phyloP scores from a whole-genome alignment of 2,113 vertebrate species.

The Hoplias malabaricus region DNA sequence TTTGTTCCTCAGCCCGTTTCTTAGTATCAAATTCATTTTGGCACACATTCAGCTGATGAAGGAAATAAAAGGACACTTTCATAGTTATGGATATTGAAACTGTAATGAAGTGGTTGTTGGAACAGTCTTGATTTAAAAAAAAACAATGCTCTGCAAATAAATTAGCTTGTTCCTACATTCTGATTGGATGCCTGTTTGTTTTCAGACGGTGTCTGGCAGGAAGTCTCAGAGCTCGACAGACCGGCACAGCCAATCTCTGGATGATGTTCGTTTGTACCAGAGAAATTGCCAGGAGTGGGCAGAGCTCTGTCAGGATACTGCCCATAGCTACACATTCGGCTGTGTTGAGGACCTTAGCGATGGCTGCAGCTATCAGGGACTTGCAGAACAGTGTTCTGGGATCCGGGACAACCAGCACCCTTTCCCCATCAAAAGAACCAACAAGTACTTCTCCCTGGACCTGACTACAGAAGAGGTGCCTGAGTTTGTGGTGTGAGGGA shows the following conservation, averaged over 20 bases:
- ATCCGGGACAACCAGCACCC: constrained; percentile 80
- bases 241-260: constrained; percentile 94
- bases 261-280: constrained; percentile 93
- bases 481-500: constrained; percentile 91
- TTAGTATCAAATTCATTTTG: no score
- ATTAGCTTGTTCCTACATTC: neutral
- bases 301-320: constrained; percentile 91
- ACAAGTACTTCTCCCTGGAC: constrained; percentile 97
- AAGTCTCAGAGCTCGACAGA: constrained; percentile 91
- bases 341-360: constrained; percentile 87
- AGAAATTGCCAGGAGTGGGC: constrained; percentile 90
- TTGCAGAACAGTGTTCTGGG: constrained; percentile 85
- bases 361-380: constrained; percentile 78
- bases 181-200: neutral
- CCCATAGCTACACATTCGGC: constrained; percentile 97
- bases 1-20: no score
- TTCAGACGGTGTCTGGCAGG: constrained; percentile 76
- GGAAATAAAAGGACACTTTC: no score
- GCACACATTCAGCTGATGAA: no score
- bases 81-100: no score
- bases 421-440: constrained; percentile 92
- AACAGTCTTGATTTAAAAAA: neutral
- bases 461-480: constrained; percentile 91
- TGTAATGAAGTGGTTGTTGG: no score
- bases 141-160: no score